These are phyloP conservation scores for Genyomyrus donnyi DNA, from an alignment of 2,113 vertebrate species.

Conservation along the genomic window DNA sequence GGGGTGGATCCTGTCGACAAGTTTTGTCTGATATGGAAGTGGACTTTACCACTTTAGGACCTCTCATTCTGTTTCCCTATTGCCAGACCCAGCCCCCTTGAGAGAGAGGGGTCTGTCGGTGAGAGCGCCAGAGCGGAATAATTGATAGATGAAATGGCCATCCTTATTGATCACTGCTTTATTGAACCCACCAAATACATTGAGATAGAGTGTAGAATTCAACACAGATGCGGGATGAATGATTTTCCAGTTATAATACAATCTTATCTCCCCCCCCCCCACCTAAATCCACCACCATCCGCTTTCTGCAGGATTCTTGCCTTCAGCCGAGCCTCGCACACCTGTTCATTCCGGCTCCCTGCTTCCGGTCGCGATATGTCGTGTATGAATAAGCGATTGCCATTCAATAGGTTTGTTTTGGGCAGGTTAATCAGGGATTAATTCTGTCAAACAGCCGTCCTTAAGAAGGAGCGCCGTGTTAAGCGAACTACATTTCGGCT, in stretches of 20 bases:
- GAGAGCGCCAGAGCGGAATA: slow-evolving; percentile 69
- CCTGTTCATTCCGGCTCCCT: background rate
- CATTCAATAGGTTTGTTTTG: background rate
- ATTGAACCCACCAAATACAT: slow-evolving; percentile 71
- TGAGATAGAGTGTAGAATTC: slow-evolving; percentile 71
- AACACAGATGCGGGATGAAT: slow-evolving; percentile 66
- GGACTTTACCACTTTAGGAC: background rate
- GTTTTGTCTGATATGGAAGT: background rate
- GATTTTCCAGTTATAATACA: slow-evolving; percentile 61
- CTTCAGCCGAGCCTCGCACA: background rate
- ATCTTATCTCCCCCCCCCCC: slow-evolving; percentile 43
- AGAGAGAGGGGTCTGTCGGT: slow-evolving; percentile 47
- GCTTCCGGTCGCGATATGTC: background rate
- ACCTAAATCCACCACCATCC: too few species aligned
- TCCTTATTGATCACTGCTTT: slow-evolving; percentile 66
- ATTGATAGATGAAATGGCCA: slow-evolving; percentile 74
- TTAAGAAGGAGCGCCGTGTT: background rate
- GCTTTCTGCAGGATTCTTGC: background rate
- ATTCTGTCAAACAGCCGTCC: background rate
- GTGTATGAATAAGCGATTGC: background rate
- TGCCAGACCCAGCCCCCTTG: slow-evolving; percentile 31
- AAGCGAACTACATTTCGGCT: background rate
- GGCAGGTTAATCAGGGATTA: background rate
- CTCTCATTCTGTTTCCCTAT: slow-evolving; percentile 10
- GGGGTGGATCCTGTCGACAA: background rate